A percentile compares a stretch with the other conserved stretches of the same genome.
Evolutionary conservation across 1,140 invertebrate species (phyloP).

Genomic region (Drosophila azteca): DNA sequence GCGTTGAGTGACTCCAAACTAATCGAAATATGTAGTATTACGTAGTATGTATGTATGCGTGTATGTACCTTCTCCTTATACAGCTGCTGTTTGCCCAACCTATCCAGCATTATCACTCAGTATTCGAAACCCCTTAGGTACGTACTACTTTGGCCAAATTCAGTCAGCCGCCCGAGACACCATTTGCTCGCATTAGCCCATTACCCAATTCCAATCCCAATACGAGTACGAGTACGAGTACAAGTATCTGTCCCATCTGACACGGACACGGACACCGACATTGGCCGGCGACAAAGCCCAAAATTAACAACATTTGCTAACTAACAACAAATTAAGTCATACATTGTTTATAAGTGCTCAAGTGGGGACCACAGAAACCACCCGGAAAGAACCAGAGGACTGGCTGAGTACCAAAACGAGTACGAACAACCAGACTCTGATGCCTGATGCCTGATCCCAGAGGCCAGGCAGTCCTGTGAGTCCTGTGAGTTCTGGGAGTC

Average conservation of each 20-base stretch:
- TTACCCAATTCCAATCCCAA: background rate
- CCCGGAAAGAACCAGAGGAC: conserved; percentile 20
- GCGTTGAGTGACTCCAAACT: too few relatives aligned
- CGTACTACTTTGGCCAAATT: too few relatives aligned
- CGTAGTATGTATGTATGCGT: too few relatives aligned
- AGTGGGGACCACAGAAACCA: conserved; percentile 36
- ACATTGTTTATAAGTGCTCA: conserved; percentile 78
- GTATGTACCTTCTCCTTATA: too few relatives aligned
- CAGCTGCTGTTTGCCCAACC: too few relatives aligned
- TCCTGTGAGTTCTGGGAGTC: background rate
- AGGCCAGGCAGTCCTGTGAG: too few relatives aligned
- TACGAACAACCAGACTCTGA: background rate
- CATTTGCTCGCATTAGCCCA: background rate
- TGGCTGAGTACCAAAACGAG: background rate
- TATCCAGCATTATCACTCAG: too few relatives aligned
- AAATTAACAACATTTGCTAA: conserved; percentile 81
- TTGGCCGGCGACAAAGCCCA: conserved; percentile 6
- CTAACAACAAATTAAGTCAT: conserved; percentile 80
- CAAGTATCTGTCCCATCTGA: conserved; percentile 10
- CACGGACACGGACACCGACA: background rate
- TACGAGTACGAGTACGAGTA: conserved; percentile 19
- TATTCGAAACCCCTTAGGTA: too few relatives aligned
- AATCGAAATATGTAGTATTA: too few relatives aligned
- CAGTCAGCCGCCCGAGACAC: background rate
- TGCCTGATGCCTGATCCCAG: too few relatives aligned